Evolutionary conservation across 2,113 vertebrate genomes (phyloP), one percentile per base, ranked within the genome.

Genomic region (Trinectes maculatus): DNA sequence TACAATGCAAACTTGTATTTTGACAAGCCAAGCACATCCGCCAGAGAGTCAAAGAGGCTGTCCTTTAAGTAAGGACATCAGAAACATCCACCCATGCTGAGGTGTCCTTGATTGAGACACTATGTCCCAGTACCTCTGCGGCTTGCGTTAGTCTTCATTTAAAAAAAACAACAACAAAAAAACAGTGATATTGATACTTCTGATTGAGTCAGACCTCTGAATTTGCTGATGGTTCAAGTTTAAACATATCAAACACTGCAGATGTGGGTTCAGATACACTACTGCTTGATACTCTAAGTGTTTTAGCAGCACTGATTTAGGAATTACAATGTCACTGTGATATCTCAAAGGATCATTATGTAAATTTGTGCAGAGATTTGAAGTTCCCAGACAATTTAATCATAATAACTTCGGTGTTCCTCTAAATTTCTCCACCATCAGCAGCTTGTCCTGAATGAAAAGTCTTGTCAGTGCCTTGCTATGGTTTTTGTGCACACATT

Each of bases 1-100:
- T 54, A 66, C 3, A 15, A 40, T 11, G 8, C 26, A 48, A 5
- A 64, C 36, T 40, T 43, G 42, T 43, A 26, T 34, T 82, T 70
- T 28, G 24, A 22, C 43, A 46, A 25, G 28, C 24, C 22, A 48
- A 48, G 10, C 22, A 25, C 11, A 29, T 18, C 29, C 39, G 52
- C 39, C 15, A 49, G 28, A n/a, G 46, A 68, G 40, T 15, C 10
- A 40, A 67, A 34, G 6, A 48, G 2, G 6, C n/a, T 16, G 24
- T 60, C 9, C 54, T 54, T 3, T n/a, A n/a, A 39, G 37, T 16
- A 39, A n/a, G n/a, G 37, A 39, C 16, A 39, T n/a, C 10, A 21
- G 36, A 21, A 12, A 33, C 51, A 12, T 31, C 34, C 9, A 19
- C 9, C 28, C 47, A n/a, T 36, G 12, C n/a, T 54, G 24, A 74